phyloP scores from a whole-genome alignment of 2,888 invertebrate genomes.

The Cybosia mesomella region DNA sequence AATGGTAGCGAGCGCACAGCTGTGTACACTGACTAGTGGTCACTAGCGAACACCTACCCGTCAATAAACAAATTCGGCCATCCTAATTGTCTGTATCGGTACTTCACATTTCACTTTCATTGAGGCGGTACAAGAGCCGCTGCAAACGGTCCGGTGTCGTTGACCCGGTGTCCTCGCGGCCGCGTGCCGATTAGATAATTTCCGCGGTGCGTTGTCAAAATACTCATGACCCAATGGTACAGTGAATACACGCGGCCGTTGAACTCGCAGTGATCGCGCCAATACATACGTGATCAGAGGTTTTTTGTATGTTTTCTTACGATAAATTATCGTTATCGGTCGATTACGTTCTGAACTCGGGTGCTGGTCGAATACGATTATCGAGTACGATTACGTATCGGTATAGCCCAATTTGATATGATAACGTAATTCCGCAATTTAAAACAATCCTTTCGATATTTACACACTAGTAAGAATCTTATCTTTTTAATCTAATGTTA shows the following conservation, averaged over 20 bases:
- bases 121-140: slow-evolving; percentile 66
- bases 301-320: slow-evolving; percentile 47
- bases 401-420: slow-evolving; percentile 49
- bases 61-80: slow-evolving; percentile 71
- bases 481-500: slow-evolving; percentile 5
- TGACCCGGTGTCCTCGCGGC: slow-evolving; percentile 82
- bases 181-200: slow-evolving; percentile 87
- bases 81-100: slow-evolving; percentile 62
- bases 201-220: slow-evolving; percentile 86
- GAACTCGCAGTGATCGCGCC: slow-evolving; percentile 72
- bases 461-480: not conserved
- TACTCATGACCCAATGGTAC: slow-evolving; percentile 86
- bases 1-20: slow-evolving; percentile 41
- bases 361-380: slow-evolving; percentile 46
- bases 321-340: slow-evolving; percentile 67
- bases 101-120: slow-evolving; percentile 84
- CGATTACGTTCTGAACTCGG: slow-evolving; percentile 62
- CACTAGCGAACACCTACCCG: slow-evolving; percentile 52
- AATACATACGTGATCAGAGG: slow-evolving; percentile 65
- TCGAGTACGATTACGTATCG: slow-evolving; percentile 36
- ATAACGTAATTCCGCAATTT: slow-evolving; percentile 19
- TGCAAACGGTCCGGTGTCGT: slow-evolving; percentile 74
- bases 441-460: slow-evolving; percentile 19
- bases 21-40: slow-evolving; percentile 28
- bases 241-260: slow-evolving; percentile 79